phyloP scores from a whole-genome alignment of 2,888 invertebrate species.

The Opisthograptis luteolata region DNA sequence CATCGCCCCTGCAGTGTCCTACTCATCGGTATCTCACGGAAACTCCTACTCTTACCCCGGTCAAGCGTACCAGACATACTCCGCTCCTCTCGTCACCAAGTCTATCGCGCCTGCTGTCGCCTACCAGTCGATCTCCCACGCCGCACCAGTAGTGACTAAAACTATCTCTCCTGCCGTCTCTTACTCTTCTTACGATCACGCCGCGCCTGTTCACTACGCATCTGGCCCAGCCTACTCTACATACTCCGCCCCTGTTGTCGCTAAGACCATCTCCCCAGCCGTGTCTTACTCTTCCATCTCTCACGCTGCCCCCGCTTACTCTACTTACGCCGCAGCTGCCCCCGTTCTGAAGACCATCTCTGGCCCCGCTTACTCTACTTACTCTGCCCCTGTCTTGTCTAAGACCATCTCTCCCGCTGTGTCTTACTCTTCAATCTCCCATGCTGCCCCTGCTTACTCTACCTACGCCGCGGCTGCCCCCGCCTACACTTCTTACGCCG shows the following conservation, averaged over 20 bases:
- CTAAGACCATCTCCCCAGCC: slow-evolving; percentile 57
- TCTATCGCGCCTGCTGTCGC: slow-evolving; percentile 57
- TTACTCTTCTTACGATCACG: slow-evolving; percentile 45
- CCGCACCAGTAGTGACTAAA: slow-evolving; percentile 53
- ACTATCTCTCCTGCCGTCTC: slow-evolving; percentile 56
- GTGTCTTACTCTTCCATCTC: slow-evolving; percentile 65
- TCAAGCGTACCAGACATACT: slow-evolving; percentile 48
- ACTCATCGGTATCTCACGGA: slow-evolving; percentile 39
- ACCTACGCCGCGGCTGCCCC: slow-evolving; percentile 53
- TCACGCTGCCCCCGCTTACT: slow-evolving; percentile 46
- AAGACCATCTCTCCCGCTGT: slow-evolving; percentile 57
- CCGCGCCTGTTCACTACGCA: slow-evolving; percentile 54
- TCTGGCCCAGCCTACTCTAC: slow-evolving; percentile 51
- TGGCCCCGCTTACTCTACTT: slow-evolving; percentile 55
- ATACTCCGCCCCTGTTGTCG: slow-evolving; percentile 61
- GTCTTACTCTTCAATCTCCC: slow-evolving; percentile 67
- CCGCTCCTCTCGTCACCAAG: slow-evolving; percentile 51
- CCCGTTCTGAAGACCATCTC: slow-evolving; percentile 57
- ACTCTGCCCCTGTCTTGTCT: slow-evolving; percentile 61
- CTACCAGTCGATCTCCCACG: slow-evolving; percentile 50
- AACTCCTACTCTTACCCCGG: slow-evolving; percentile 34
- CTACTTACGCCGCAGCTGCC: slow-evolving; percentile 52
- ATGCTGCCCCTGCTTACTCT: slow-evolving; percentile 47
- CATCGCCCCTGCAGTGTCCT: slow-evolving; percentile 63
- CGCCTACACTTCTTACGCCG: slow-evolving; percentile 52